Percentiles rank a stretch among this genome's conserved stretches.
These are phyloP conservation scores for Poecilia velifera DNA, from an alignment of 2,797 vertebrate genomes.

Conservation along the genomic window DNA sequence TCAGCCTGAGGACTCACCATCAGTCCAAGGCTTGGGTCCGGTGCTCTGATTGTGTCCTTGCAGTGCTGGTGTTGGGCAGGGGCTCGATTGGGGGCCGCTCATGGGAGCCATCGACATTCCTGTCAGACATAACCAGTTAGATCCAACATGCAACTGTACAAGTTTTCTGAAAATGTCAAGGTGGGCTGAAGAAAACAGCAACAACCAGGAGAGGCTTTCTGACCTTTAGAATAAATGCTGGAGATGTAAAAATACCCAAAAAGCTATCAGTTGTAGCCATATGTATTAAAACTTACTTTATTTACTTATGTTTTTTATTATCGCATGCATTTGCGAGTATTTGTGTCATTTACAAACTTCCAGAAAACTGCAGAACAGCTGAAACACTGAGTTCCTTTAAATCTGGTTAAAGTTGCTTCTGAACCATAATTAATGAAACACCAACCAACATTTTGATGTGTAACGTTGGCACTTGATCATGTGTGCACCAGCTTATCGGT, in stretches of 20 bases:
- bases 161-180: background rate
- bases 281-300: background rate
- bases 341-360: background rate
- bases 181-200: background rate
- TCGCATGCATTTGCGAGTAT: background rate
- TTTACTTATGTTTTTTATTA: background rate
- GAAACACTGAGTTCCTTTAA: no score
- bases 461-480: no score
- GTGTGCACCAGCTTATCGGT: no score
- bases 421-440: no score
- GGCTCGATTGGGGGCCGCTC: constrained; percentile 77
- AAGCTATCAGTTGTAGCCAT: background rate
- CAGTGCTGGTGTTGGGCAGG: constrained; percentile 78
- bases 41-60: constrained; percentile 79
- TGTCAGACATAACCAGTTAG: constrained; percentile 48
- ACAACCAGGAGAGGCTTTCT: background rate
- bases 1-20: constrained; percentile 73
- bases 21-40: constrained; percentile 85
- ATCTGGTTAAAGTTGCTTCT: no score
- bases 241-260: background rate
- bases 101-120: constrained; percentile 81
- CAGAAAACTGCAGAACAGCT: no score
- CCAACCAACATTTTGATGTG: no score
- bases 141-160: background rate
- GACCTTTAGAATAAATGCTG: background rate